Evolutionary conservation across 1,140 invertebrate genomes (phyloP), one percentile per base, ranked within the genome.

Genomic region (Drosophila nebulosa): DNA sequence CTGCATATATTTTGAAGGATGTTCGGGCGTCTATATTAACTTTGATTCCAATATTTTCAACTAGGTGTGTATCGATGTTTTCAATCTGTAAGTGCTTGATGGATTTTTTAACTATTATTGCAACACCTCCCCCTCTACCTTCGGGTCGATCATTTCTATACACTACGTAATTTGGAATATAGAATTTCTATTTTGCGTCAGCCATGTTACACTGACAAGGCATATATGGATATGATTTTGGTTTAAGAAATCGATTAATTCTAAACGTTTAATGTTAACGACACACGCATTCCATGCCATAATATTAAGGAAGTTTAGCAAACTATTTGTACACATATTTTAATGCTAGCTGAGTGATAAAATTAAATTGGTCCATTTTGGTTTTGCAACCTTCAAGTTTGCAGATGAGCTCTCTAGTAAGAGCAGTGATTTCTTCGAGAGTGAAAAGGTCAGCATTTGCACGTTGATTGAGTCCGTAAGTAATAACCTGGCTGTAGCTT

Each of bases 61-160:
- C n/a, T n/a, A n/a, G n/a, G n/a, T n/a, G n/a, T n/a, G n/a, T n/a
- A n/a, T n/a, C n/a, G n/a, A 9, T 22, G 42, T 21, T 50, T 18
- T 10, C 7, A 10, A 50, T 50, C 21, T 50, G 42, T 50, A 9
- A 22, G 6, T 30, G 26, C 1, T 55, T 55, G 24, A 55, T 55
- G 3, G 26, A 22, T 55, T 55, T 55, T 14, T 14, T 55, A 0
- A 30, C 52, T 55, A 55, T 46, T 27, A 60, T 60, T 18, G 58
- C 35, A 6, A 59, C 57, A 36, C 39, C 39, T 26, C 36, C 58
- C 10, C 58, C 22, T 50, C 42, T 60, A 26, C 22, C n/a, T 21
- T 12, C n/a, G 16, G 42, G 24, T n/a, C 58, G 39, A 22, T 60
- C 58, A 42, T 50, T 52, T 55, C 59, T 61, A 61, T 61, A n/a